Evolutionary conservation across 2,888 invertebrate species (phyloP).

Genomic region (Acanthosepion pharaonis): DNA sequence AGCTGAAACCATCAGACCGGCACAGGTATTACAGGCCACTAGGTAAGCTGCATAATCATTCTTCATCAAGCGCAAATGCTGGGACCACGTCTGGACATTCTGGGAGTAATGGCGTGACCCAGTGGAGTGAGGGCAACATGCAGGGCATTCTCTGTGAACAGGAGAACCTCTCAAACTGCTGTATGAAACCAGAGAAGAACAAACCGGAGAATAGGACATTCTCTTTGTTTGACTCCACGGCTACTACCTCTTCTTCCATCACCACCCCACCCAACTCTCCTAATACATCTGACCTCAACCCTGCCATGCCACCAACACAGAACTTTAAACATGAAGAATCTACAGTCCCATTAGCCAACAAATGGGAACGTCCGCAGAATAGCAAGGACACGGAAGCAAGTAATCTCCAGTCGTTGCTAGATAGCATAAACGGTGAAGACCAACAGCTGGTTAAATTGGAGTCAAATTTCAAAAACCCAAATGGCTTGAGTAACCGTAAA

Average conservation of each 20-base stretch:
- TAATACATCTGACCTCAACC: neutral
- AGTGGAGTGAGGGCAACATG: neutral
- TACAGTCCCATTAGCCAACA: neutral
- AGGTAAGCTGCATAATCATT: slow-evolving; percentile 17
- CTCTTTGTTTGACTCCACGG: neutral
- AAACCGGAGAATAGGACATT: neutral
- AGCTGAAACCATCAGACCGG: slow-evolving; percentile 6
- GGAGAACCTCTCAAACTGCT: slow-evolving; percentile 25
- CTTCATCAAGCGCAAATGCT: neutral
- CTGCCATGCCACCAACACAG: neutral
- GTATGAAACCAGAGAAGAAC: neutral
- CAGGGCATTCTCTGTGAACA: neutral
- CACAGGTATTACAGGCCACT: slow-evolving; percentile 4
- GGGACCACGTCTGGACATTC: slow-evolving; percentile 20
- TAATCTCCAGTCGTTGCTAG: neutral
- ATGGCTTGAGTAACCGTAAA: neutral
- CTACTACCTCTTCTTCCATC: slow-evolving; percentile 1
- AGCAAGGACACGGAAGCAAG: neutral
- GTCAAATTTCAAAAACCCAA: neutral
- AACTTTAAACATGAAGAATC: neutral
- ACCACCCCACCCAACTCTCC: neutral
- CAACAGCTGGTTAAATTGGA: neutral
- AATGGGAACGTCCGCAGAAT: neutral
- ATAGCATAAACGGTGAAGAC: neutral
- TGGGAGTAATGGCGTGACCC: neutral